Conservation (phyloP, 2,797 vertebrate species). For the Gymnocypris eckloni region DNA sequence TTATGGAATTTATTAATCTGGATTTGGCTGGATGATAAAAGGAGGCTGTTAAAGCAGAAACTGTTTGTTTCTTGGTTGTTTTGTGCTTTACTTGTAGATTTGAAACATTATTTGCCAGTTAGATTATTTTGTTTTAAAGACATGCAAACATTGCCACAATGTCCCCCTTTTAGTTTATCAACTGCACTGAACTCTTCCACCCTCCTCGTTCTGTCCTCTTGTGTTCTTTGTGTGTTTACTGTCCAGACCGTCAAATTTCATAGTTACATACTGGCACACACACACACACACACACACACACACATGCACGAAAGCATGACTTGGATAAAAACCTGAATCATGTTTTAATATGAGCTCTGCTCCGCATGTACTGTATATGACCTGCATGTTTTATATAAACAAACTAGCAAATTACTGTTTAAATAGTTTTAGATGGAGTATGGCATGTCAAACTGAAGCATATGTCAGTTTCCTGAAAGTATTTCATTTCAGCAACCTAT, state of each 20-base stretch:
- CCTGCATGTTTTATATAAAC: background rate
- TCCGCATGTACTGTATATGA: background rate
- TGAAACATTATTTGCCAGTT: background rate
- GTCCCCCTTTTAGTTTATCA: background rate
- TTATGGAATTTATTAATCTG: background rate
- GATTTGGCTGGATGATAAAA: background rate
- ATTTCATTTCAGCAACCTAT: slow-evolving; percentile 15
- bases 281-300: background rate
- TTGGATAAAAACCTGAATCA: background rate
- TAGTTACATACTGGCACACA: background rate
- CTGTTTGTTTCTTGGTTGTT: background rate
- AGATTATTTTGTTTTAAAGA: background rate
- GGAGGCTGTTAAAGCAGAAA: background rate
- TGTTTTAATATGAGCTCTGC: background rate
- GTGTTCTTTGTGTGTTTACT: slow-evolving; percentile 33
- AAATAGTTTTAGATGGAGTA: background rate
- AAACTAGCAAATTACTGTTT: background rate
- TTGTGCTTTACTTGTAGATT: background rate
- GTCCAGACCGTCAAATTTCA: slow-evolving; percentile 7
- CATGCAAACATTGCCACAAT: slow-evolving; percentile 9
- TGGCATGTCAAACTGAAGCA: background rate
- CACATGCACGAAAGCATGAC: background rate
- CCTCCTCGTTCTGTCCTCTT: slow-evolving; percentile 24
- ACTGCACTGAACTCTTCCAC: background rate
- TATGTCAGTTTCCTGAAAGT: slow-evolving; percentile 28